Base-by-base conservation (phyloP, 2,888 invertebrate genomes). In the Bedellia somnulentella region DNA sequence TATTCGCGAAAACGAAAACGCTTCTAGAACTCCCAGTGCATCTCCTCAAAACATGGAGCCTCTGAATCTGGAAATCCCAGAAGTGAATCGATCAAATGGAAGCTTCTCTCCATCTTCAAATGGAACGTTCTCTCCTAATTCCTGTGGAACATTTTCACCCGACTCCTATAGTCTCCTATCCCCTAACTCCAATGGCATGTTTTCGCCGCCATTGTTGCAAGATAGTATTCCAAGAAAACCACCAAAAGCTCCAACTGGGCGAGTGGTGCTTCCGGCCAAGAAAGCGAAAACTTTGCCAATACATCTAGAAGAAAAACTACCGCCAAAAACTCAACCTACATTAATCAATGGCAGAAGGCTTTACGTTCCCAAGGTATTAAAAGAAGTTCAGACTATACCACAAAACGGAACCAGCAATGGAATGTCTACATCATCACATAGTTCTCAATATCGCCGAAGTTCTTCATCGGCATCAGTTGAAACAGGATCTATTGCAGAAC, bases 261-360 rank as follows among this genome's bases (percentile, higher is more conserved):
- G 66, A 39, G 61, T 61, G 3, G 63, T 73, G 37, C 42, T 77
- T 23, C 73, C 77, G 2, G 52, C 64, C 43, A 75, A 67, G 41
- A 76, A 75, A 45, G 57, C 75, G 2, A 63, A 66, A 46, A 77
- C 77, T 5, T 48, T 76, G 13, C 77, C 76, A 1, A 67, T 76
- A 33, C 50, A 70, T 35, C 67, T 71, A 24, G 70, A 73, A 35
- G 71, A 68, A 15, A 61, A 57, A 42, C 51, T 59, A 14, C 67
- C 73, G 5, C 52, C 57, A 9, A 60, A 59, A 39, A 37, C 54
- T 8, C 40, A 57, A 2, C 45, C 52, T 5, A 53, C 58, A 14
- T 45, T 62, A 6, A 32, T 56, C 2, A 70, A 60, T 37, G 62
- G 68, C 32, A 68, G 63, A 40, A 66, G 60, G 36, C 47, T 67